Evolutionary conservation across 2,113 vertebrate species (phyloP).

Genomic region (Myanophis thanlyinensis): DNA sequence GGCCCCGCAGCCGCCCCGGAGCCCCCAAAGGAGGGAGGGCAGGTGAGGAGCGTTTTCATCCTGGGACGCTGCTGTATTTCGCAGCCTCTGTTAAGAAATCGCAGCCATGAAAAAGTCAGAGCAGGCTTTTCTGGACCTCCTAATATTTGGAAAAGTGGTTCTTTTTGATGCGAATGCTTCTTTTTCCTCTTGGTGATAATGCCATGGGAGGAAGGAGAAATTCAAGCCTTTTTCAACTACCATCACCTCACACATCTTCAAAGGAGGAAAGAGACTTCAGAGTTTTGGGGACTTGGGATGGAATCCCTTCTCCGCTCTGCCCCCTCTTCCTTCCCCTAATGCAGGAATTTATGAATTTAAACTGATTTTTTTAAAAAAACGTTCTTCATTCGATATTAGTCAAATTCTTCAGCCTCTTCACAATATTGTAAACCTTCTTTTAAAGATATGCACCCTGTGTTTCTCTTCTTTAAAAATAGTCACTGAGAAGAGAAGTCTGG

Average conservation of each 20-base stretch:
- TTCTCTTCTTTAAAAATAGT: neutral
- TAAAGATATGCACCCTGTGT: neutral
- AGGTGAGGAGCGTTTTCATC: neutral
- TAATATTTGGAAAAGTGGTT: too few species aligned
- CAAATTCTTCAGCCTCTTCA: neutral
- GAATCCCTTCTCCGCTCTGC: neutral
- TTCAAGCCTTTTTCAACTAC: neutral
- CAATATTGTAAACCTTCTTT: neutral
- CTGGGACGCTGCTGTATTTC: neutral
- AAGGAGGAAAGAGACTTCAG: neutral
- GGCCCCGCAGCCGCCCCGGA: neutral
- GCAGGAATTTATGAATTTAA: neutral
- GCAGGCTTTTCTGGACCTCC: too few species aligned
- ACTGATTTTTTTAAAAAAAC: too few species aligned
- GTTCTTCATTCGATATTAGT: too few species aligned
- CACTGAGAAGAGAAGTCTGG: too few species aligned
- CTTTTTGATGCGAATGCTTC: neutral
- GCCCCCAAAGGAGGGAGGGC: neutral
- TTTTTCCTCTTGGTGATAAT: neutral
- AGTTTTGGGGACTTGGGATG: neutral
- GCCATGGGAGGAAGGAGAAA: neutral
- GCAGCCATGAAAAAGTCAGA: neutral
- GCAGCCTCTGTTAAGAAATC: neutral
- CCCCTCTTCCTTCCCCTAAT: neutral
- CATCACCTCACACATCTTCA: too few species aligned